Evolutionary conservation across 2,113 vertebrate species (phyloP), one percentile per base, ranked within the genome.

Genomic region (Triplophysa tibetana): DNA sequence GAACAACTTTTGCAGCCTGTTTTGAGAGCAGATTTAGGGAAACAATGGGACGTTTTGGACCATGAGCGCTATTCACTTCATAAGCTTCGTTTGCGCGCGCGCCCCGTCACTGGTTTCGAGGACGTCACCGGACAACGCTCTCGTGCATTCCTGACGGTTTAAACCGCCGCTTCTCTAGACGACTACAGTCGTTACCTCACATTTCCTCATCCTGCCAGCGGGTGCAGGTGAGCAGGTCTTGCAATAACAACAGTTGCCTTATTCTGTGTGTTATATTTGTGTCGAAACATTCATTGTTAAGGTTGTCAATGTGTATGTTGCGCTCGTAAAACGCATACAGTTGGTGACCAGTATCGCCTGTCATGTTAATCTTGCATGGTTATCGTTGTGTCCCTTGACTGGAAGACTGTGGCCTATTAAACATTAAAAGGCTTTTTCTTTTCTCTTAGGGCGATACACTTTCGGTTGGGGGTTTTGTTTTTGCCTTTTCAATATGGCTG

Each of bases 401-500:
- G 8, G 5, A 23, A 21, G 58, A 10, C 14, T 23, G n/a, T 41
- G 2, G n/a, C 13, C 9, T 26, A 45, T 45, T 26, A 26, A 43
- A 48, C 62, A 62, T 62, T 75, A 24, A 52, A 64, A 50, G 17
- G 3, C 26, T 2, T 29, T 1, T 8, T 33, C 2, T 73, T 41
- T 33, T 56, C 29, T 21, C 14, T 23, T 52, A 79, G 56, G 33
- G 19, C 26, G 38, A 21, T 17, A 24, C 17, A 3, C n/a, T 26
- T 52, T 17, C 14, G 52, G 24, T 8, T 54, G 65, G 60, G 58
- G 69, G n/a, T 17, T 1, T 29, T 68, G 81, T 23, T 17, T 70
- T 4, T 63, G 12, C 33, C 14, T 69, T 29, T 13, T 9, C 29
- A 64, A 81, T 75, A 99, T 99, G 97, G 94, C 96, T 1, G 96